Evolutionary conservation across 2,113 vertebrate genomes (phyloP).

Genomic region (Gavialis gangeticus): DNA sequence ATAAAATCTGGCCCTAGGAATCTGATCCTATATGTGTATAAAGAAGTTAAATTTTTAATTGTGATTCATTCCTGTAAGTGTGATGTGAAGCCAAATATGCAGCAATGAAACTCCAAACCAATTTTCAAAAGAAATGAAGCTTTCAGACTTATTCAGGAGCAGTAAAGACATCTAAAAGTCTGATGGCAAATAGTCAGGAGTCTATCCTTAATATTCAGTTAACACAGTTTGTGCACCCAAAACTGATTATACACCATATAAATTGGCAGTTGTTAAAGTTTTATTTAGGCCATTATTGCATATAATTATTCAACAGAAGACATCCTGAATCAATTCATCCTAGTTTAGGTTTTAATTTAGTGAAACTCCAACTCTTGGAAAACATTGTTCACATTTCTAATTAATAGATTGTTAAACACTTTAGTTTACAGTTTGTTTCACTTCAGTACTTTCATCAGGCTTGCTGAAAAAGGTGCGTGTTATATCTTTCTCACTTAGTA

Average conservation of each 20-base stretch:
- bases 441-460: neutral
- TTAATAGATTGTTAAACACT: conserved; percentile 4
- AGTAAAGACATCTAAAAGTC: neutral
- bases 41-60: neutral
- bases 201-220: no score
- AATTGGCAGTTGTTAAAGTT: neutral
- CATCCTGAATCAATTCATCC: conserved; percentile 14
- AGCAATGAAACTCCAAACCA: neutral
- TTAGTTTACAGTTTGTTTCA: conserved; percentile 17
- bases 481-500: conserved; percentile 7
- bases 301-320: conserved; percentile 36
- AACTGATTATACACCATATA: neutral
- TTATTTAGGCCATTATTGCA: neutral
- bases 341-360: conserved; percentile 58
- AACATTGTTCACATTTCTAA: conserved; percentile 39
- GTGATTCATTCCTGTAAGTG: neutral
- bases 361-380: conserved; percentile 46
- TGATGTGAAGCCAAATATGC: neutral
- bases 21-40: neutral
- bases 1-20: neutral
- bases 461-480: neutral
- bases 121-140: accelerated
- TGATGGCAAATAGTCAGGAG: neutral
- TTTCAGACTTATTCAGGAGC: neutral
- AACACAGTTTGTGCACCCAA: neutral